Conservation (phyloP, 2,797 vertebrate genomes). For the Clarias pachynema region DNA sequence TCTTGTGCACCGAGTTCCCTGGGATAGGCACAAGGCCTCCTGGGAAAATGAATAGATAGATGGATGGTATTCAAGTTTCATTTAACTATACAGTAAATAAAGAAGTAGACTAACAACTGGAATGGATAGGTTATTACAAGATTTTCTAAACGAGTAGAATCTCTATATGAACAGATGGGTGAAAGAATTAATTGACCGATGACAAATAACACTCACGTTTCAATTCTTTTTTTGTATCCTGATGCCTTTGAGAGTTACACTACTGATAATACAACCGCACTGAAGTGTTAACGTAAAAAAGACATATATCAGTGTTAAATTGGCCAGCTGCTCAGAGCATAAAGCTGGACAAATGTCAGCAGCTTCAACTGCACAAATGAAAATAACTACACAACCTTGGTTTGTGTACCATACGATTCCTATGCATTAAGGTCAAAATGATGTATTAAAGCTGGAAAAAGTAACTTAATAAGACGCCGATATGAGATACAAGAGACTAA, state of each 20-base stretch:
- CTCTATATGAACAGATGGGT: background rate
- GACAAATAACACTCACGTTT: background rate
- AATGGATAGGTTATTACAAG: background rate
- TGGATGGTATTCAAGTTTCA: background rate
- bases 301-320: background rate
- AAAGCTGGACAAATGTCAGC: background rate
- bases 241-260: background rate
- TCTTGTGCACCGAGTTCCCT: no score
- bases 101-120: background rate
- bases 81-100: background rate
- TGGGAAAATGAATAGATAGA: no score
- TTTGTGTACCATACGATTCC: background rate
- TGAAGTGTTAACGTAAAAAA: background rate
- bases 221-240: background rate
- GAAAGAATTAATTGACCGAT: background rate
- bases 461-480: background rate
- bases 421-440: background rate
- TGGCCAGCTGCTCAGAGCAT: background rate
- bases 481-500: background rate
- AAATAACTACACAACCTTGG: background rate
- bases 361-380: background rate
- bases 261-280: background rate
- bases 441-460: background rate
- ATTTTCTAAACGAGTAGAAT: slow-evolving; percentile 2
- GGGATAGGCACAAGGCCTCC: no score